A percentile compares a stretch with the other conserved stretches of the same genome.
phyloP scores from a whole-genome alignment of 1,140 invertebrate genomes.

The Steinernema feltiae region DNA sequence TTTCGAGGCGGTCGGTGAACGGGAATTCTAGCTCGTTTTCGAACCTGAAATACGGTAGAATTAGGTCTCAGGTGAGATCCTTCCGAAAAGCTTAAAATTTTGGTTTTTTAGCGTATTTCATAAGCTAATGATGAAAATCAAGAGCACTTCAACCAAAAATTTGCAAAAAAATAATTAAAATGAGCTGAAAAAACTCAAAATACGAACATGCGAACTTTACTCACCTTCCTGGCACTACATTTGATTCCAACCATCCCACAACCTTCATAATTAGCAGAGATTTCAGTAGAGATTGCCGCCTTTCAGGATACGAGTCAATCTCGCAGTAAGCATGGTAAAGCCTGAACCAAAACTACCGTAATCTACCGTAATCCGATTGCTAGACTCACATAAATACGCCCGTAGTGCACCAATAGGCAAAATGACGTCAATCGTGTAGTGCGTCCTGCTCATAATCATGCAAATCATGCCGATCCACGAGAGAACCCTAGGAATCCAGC shows the following conservation, averaged over 20 bases:
- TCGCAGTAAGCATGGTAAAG: slow-evolving; percentile 53
- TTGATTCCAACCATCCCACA: slow-evolving; percentile 52
- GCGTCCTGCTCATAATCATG: slow-evolving; percentile 37
- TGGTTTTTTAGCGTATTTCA: neutral
- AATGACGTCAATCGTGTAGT: slow-evolving; percentile 39
- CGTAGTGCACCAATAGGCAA: slow-evolving; percentile 48
- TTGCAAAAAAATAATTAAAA: neutral
- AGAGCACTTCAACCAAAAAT: too few relatives aligned
- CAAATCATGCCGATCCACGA: slow-evolving; percentile 32
- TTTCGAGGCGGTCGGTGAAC: neutral
- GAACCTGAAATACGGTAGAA: neutral
- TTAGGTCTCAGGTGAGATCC: too few relatives aligned
- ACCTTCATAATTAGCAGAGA: slow-evolving; percentile 35
- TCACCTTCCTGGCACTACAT: slow-evolving; percentile 47
- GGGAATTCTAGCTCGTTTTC: neutral
- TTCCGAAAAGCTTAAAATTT: too few relatives aligned
- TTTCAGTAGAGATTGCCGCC: slow-evolving; percentile 41
- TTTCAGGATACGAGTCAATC: slow-evolving; percentile 46
- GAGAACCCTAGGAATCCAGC: slow-evolving; percentile 28
- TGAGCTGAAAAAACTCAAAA: neutral
- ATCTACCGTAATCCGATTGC: neutral
- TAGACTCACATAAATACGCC: slow-evolving; percentile 47
- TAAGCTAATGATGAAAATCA: too few relatives aligned
- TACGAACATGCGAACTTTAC: neutral
- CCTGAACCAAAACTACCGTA: slow-evolving; percentile 38